A percentile compares a stretch with the other conserved stretches of the same genome.
phyloP scores from a whole-genome alignment of 2,113 vertebrate species.

The Pseudois nayaur region DNA sequence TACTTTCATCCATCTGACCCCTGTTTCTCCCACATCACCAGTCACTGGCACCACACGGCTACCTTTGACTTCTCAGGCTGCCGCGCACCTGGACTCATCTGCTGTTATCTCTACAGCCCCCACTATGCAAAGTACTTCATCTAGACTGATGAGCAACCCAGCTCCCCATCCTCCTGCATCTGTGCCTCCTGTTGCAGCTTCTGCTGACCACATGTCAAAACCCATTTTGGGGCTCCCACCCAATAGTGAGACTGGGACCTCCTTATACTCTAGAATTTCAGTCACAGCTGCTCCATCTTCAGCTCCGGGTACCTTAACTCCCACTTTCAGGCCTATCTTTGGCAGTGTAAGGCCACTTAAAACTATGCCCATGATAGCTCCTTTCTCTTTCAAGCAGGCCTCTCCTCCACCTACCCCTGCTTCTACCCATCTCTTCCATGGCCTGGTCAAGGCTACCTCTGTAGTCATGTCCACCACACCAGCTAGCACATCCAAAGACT shows the following conservation, averaged over 20 bases:
- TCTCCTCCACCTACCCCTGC: not conserved
- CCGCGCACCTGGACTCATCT: not conserved
- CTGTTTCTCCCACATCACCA: not conserved
- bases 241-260: not conserved
- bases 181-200: slow-evolving; percentile 42
- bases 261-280: slow-evolving; percentile 8
- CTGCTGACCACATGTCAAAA: slow-evolving; percentile 79
- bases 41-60: not conserved
- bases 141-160: slow-evolving; percentile 24
- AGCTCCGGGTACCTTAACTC: not conserved
- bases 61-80: not conserved
- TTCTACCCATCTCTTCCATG: accelerated
- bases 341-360: not conserved
- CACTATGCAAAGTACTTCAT: slow-evolving; percentile 31
- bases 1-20: not conserved
- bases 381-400: slow-evolving; percentile 53
- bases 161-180: slow-evolving; percentile 65
- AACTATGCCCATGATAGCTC: not conserved
- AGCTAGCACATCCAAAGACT: slow-evolving; percentile 43
- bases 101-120: not conserved
- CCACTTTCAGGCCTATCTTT: slow-evolving; percentile 86
- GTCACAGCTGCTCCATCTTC: not conserved
- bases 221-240: slow-evolving; percentile 75
- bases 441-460: slow-evolving; percentile 18
- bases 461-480: not conserved